Base-by-base conservation (phyloP, 2,888 invertebrate genomes). In the Limnephilus lunatus region DNA sequence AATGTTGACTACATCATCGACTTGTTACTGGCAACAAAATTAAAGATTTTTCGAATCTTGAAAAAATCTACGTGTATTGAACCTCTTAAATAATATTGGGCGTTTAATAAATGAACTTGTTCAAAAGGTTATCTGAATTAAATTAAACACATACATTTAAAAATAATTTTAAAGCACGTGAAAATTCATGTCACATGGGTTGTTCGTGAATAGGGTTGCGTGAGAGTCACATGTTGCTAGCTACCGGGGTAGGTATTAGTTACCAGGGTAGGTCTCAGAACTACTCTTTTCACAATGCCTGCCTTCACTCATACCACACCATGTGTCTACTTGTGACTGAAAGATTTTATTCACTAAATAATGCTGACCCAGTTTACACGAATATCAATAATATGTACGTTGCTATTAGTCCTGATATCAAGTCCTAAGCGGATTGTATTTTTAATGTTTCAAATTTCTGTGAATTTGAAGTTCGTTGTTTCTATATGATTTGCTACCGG, bases 311-410 rank as follows among this genome's bases (percentile, higher is more conserved):
- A n/a, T 68, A 68, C 68, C 25, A 4, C 68, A n/a, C 68, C n/a
- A n/a, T 68, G 68, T 68, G 68, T n/a, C 48, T 44, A 87, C 53
- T 86, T 87, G 53, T 48, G 53, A 32, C 87, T 87, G 32, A 2
- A 30, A 68, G 53, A 87, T 87, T 87, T 53, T 87, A 87, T 87
- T 87, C 48, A 87, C 32, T 53, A 68, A 87, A 87, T 68, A 19
- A 87, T 68, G 7, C 53, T 68, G 87, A 87, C 87, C 87, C 35
- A 87, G 48, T 87, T 87, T 87, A 68, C 14, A 86, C 85, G 12
- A 48, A 83, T 83, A 83, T 83, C 83, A 39, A 83, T 83, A 83
- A 30, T 15, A 15, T 3, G 25, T 15, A 48, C 3, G 0, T 48
- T 48, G 48, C 14, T 48, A 48, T 48, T 39, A 39, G 39, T 39